Evolutionary conservation across 2,113 vertebrate genomes (phyloP), one percentile per base, ranked within the genome.

Genomic region (Gallinago jamesoni): DNA sequence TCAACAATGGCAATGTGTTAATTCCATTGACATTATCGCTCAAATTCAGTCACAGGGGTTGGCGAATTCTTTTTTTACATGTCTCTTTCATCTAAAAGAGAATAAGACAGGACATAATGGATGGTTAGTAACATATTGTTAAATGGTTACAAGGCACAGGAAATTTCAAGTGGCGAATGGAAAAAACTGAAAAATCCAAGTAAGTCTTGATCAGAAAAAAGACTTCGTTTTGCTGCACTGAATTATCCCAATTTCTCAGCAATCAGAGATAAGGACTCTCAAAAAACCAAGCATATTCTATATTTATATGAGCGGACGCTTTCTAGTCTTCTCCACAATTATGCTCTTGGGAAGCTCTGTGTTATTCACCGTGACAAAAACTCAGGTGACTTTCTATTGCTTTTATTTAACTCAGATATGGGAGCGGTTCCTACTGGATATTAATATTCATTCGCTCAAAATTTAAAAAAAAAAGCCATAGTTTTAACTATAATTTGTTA

Each of bases 11-110:
- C 92, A 88, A 86, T 23, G 94, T 96, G 96, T 73, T 95, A 96
- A 96, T 94, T 94, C 94, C 93, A 96, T 95, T 95, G 96, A 93
- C 96, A 92, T 96, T 82, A 91, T 94, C 83, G 7, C 93, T 96
- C 93, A 89, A 96, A 96, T 90, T 84, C 93, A 92, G 85, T 90
- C 93, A 89, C 89, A 88, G 79, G 90, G 68, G 60, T 90, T 64
- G 88, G 82, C 0, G 9, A 90, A 72, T 52, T 52, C 76, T 84
- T 57, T 87, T 91, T 94, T 92, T 79, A 89, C 78, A 75, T 60
- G 86, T 30, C 60, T 95, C 93, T 97, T 96, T 97, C 88, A 96
- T 94, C 94, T 96, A 56, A 74, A 90, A 94, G 80, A 93, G 90
- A 97, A 6, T 74, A 92, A 95, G 85, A 85, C 70, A 92, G 92